Percentiles rank a stretch among this genome's conserved stretches.
Conservation (phyloP, 2,888 invertebrate species). For the Melieria picta region DNA sequence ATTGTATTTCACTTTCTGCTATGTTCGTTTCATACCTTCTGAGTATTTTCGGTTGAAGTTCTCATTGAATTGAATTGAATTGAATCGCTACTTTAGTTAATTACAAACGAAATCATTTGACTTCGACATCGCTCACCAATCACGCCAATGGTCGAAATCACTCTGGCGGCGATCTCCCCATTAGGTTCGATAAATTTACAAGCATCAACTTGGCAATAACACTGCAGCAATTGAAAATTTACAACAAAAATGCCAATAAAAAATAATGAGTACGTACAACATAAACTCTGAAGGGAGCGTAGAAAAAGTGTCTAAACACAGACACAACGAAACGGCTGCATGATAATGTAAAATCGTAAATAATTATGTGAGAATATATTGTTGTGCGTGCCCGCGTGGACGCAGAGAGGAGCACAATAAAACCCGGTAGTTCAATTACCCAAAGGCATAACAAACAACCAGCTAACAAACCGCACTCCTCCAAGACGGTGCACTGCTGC, state of each 20-base stretch:
- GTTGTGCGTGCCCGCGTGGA: slow-evolving; percentile 45
- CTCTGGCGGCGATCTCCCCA: too few relatives aligned
- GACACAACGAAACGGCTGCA: slow-evolving; percentile 19
- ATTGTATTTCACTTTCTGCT: too few relatives aligned
- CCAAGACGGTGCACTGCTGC: not conserved
- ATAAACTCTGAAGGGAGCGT: slow-evolving; percentile 16
- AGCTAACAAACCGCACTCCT: not conserved
- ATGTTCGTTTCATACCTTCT: too few relatives aligned
- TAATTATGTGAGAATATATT: slow-evolving; percentile 61
- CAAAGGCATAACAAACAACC: not conserved
- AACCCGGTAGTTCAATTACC: slow-evolving; percentile 1
- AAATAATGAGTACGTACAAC: slow-evolving; percentile 5
- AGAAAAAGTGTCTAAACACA: too few relatives aligned
- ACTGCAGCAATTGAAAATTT: slow-evolving; percentile 22
- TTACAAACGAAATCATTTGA: too few relatives aligned
- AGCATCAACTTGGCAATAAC: too few relatives aligned
- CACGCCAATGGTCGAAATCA: too few relatives aligned
- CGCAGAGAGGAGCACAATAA: slow-evolving; percentile 9
- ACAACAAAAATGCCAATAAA: slow-evolving; percentile 14
- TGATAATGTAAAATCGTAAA: slow-evolving; percentile 61
- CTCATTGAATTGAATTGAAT: too few relatives aligned
- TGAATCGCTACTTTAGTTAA: too few relatives aligned
- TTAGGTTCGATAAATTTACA: too few relatives aligned
- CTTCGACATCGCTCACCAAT: too few relatives aligned
- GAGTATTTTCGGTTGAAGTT: too few relatives aligned